A percentile compares a stretch with the other conserved stretches of the same genome.
phyloP scores from a whole-genome alignment of 1,140 invertebrate species.

The Globodera ellingtonae region DNA sequence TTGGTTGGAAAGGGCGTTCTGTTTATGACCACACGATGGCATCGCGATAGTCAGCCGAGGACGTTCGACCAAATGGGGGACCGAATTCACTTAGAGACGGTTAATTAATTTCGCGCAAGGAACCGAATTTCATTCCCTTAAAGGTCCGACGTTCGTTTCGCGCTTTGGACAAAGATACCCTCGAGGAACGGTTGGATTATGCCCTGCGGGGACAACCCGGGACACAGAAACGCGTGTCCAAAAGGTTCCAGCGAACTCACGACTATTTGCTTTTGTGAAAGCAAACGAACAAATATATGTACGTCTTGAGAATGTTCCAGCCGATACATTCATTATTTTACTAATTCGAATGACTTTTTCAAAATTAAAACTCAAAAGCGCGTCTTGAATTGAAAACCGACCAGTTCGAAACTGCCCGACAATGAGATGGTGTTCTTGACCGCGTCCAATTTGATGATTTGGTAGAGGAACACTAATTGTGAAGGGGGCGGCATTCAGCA shows the following conservation, averaged over 20 bases:
- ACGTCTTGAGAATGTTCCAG: background rate
- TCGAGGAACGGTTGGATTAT: slow-evolving; percentile 34
- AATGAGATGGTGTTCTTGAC: slow-evolving; percentile 64
- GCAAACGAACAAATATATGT: background rate
- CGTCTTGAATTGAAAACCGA: slow-evolving; percentile 36
- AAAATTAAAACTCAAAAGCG: too few relatives aligned
- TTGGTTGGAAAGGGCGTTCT: slow-evolving; percentile 11
- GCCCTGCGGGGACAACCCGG: background rate
- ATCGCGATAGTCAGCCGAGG: slow-evolving; percentile 20
- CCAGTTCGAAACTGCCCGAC: slow-evolving; percentile 63
- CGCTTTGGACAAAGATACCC: slow-evolving; percentile 27
- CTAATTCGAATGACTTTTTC: too few relatives aligned
- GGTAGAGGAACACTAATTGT: slow-evolving; percentile 57
- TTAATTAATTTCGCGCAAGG: background rate
- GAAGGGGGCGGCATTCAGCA: background rate
- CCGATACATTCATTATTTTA: too few relatives aligned
- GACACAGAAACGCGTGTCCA: slow-evolving; percentile 4
- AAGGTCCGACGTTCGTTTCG: background rate
- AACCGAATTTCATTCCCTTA: background rate
- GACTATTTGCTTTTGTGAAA: slow-evolving; percentile 49
- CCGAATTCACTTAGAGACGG: slow-evolving; percentile 7
- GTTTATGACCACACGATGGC: slow-evolving; percentile 30
- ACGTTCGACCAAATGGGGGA: background rate
- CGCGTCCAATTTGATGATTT: slow-evolving; percentile 64
- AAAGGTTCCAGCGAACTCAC: slow-evolving; percentile 47